Conservation (phyloP, 2,888 invertebrate genomes). For the Myopa tessellatipennis region DNA sequence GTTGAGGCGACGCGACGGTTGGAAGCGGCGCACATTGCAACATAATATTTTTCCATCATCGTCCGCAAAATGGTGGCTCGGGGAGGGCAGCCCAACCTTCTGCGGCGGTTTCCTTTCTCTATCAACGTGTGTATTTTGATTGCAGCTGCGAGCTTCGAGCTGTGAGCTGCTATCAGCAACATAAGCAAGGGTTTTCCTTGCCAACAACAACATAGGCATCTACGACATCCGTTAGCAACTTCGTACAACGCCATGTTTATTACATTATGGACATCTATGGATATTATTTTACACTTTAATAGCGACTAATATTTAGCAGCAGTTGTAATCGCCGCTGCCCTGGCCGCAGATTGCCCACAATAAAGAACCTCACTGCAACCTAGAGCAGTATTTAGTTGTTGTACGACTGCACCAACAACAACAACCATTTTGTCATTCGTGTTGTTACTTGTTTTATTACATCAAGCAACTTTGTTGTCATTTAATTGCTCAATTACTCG, state of each 20-base stretch:
- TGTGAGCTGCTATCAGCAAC: too few relatives aligned
- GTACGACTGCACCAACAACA: not conserved
- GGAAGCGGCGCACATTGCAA: not conserved
- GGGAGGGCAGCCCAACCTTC: not conserved
- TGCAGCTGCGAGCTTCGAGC: too few relatives aligned
- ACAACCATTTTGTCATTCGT: not conserved
- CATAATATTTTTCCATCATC: not conserved
- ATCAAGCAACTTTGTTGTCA: not conserved
- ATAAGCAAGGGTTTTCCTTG: too few relatives aligned
- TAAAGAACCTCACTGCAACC: not conserved
- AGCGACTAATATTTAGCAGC: too few relatives aligned
- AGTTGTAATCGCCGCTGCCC: too few relatives aligned
- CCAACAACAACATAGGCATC: too few relatives aligned
- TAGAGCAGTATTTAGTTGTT: not conserved
- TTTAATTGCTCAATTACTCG: not conserved
- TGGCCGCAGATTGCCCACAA: not conserved
- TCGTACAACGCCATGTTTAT: too few relatives aligned
- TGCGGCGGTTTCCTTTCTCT: too few relatives aligned
- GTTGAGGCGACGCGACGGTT: not conserved
- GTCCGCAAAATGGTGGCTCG: not conserved
- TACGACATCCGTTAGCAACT: too few relatives aligned
- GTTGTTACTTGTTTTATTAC: not conserved
- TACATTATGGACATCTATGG: too few relatives aligned
- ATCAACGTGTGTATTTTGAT: too few relatives aligned
- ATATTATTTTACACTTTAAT: too few relatives aligned